Base-by-base conservation (phyloP, 2,888 invertebrate genomes). In the Epinotia bilunana region DNA sequence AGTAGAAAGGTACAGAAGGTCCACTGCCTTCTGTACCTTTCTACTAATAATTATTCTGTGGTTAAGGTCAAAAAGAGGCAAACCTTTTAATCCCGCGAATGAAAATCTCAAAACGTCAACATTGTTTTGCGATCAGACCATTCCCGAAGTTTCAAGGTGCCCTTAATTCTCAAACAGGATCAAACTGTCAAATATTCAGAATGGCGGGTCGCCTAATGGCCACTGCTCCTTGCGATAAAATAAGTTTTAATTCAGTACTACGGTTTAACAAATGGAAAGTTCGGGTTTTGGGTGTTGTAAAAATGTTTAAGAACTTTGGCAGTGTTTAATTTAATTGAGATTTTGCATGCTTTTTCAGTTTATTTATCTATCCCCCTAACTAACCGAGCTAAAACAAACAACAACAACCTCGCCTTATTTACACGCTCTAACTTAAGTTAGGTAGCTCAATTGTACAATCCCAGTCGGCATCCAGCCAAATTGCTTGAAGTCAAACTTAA, bases 161-260 rank as follows among this genome's bases (percentile, higher is more conserved):
- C 70, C 60, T 64, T 58, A 55, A 70, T 28, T 20, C 20, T 58
- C 63, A 20, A 64, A 70, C 28, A 39, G 55, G 71, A 71, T 75
- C 71, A 60, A 75, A 71, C 71, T 72, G 74, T 75, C 74, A 67
- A 71, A 75, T 71, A 67, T 53, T 33, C 60, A 71, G 65, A 65
- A 65, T 74, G 74, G 74, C 60, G 57, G 64, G 6, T 20, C 39
- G 6, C 43, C 57, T 64, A 74, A 74, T 74, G 43, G 64, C 18
- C 39, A 39, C 68, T 57, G 63, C 55, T 61, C 39, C 53, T 67
- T 2, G n/a, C 11, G 68, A 68, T 68, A 68, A 58, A 43, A 58
- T 12, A 43, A 13, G 13, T 39, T 67, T 53, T 33, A 39, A 58
- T 23, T n/a, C 43, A 58, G 20, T 16, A 58, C 23, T 60, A 60